Conservation (phyloP, 2,888 invertebrate species). For the Tinea trinotella region DNA sequence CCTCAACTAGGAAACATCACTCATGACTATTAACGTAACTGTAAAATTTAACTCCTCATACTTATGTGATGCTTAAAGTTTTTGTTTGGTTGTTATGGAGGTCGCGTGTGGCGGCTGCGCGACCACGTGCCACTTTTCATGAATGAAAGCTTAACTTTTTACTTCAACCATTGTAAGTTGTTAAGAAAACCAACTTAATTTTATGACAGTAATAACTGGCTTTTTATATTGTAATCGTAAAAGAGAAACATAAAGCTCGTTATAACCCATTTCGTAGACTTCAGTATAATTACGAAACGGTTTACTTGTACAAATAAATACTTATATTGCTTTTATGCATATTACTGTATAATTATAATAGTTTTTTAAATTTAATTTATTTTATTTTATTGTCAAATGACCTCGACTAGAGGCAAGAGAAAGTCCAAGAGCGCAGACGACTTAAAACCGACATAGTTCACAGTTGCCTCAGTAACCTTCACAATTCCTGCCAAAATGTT, state of each 20-base stretch:
- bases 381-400: no score
- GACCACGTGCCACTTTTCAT: constrained; percentile 11
- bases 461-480: no score
- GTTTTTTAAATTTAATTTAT: no score
- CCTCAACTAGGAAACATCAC: no score
- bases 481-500: no score
- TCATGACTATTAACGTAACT: no score
- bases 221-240: constrained; percentile 7
- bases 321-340: neutral
- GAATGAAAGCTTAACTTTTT: constrained; percentile 15
- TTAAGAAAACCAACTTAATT: neutral
- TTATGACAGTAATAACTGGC: constrained; percentile 11
- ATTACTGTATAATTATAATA: no score
- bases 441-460: no score
- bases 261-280: constrained; percentile 1
- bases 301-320: neutral
- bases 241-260: neutral
- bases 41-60: neutral
- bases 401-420: no score
- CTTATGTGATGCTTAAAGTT: neutral
- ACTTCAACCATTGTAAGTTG: neutral
- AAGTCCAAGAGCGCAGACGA: no score
- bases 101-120: constrained; percentile 10
- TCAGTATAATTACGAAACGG: neutral
- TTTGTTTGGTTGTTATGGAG: neutral